Percentiles rank a stretch among this genome's conserved stretches.
These are phyloP conservation scores for Idaea straminata DNA, from an alignment of 2,888 invertebrate species.

Conservation along the genomic window DNA sequence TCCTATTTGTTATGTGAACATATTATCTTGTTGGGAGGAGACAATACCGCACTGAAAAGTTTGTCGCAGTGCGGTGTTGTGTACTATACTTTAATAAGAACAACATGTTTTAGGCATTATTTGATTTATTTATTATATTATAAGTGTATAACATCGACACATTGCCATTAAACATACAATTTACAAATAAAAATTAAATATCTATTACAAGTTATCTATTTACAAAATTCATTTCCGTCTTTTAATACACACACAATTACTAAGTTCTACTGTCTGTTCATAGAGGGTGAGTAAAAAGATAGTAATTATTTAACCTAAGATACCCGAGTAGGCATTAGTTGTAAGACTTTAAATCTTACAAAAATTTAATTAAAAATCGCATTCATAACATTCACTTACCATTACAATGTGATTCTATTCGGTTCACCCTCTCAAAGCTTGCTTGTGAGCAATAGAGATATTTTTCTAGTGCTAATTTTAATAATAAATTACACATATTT, in stretches of 20 bases:
- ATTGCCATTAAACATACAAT: conserved; percentile 71
- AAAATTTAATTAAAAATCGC: conserved; percentile 1
- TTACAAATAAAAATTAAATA: conserved; percentile 70
- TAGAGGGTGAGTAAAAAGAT: conserved; percentile 22
- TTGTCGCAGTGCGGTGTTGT: too few relatives aligned
- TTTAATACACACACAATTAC: conserved; percentile 46
- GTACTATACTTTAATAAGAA: conserved; percentile 9
- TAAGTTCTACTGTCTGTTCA: conserved; percentile 34
- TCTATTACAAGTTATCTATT: conserved; percentile 49
- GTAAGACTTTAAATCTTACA: conserved; percentile 4
- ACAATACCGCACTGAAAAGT: too few relatives aligned
- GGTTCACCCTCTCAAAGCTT: conserved; percentile 36
- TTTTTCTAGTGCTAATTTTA: conserved; percentile 42
- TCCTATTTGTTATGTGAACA: too few relatives aligned
- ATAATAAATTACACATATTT: conserved; percentile 35
- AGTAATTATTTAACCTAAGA: background rate
- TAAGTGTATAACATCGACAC: conserved; percentile 78
- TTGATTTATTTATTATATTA: conserved; percentile 63
- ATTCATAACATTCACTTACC: conserved; percentile 1
- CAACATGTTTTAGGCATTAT: conserved; percentile 46
- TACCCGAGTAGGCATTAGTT: background rate
- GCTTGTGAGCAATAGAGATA: conserved; percentile 53
- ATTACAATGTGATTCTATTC: conserved; percentile 2
- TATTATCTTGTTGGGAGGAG: too few relatives aligned
- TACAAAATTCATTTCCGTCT: conserved; percentile 61